Base-by-base conservation (phyloP, 1,140 invertebrate genomes). In the Solen grandis region DNA sequence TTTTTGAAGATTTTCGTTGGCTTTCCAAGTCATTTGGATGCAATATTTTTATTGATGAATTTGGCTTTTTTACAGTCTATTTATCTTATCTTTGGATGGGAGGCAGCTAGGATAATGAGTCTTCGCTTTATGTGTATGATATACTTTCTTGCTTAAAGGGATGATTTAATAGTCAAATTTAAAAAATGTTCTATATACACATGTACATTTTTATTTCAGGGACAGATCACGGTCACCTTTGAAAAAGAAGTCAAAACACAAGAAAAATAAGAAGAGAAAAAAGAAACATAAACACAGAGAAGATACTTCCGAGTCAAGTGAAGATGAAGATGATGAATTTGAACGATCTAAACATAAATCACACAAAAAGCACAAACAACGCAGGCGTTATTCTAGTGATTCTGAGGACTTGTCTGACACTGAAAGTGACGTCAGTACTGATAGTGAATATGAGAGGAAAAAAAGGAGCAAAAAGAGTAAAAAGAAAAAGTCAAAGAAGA, bases 191-290 rank as follows among this genome's bases (percentile, higher is more conserved):
- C 16, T 52, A 41, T 68, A 16, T 33, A 22, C 27, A 50, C 19
- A 50, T 35, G 57, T 62, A 4, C 29, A 22, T 70, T 36, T 36
- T n/a, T 8, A 62, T 70, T 72, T 62, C 50, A 83, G 81, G 38
- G 68, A 78, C 10, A 78, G 75, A 36, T 77, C 74, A 65, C 70
- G 75, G 29, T 77, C 74, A 52, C 59, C 74, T 52, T 33, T 66
- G 5, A 68, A 35, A 25, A 54, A 79, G 36, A 83, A 70, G 52
- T 60, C 41, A 50, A 2, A 59, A 10, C 57, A 38, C 29, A 68
- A 73, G 36, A 63, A 83, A 22, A 83, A 65, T 72, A 77, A 41
- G 62, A 81, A 54, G 52, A 50, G 72, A 16, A 60, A 52, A 72
- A 62, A 82, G 22, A 72, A 36, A 72, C n/a, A 79, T 31, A 72